A percentile compares a stretch with the other conserved stretches of the same genome.
Conservation (phyloP, 2,888 invertebrate species). For the Drosophila borealis region DNA sequence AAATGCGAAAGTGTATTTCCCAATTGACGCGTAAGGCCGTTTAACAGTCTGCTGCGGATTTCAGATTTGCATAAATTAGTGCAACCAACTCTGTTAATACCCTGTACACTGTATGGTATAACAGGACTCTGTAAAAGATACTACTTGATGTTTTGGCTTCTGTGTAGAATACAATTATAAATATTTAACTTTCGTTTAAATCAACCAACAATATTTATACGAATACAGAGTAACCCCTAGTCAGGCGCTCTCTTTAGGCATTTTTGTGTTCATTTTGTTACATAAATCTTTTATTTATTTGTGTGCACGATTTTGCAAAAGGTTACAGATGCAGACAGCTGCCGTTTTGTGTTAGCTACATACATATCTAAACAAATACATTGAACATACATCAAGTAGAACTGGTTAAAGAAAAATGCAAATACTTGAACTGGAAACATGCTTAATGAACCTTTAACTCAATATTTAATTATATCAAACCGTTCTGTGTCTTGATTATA, state of each 20-base stretch:
- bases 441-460: background rate
- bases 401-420: constrained; percentile 9
- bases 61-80: constrained; percentile 61
- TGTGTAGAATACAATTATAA: too few relatives aligned
- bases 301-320: constrained; percentile 21
- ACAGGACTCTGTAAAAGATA: too few relatives aligned
- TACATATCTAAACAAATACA: constrained; percentile 2
- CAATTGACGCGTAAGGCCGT: constrained; percentile 73
- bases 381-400: constrained; percentile 5
- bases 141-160: too few relatives aligned
- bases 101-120: background rate
- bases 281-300: constrained; percentile 51
- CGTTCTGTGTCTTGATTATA: too few relatives aligned
- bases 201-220: too few relatives aligned
- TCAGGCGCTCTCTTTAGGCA: background rate
- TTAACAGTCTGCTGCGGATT: constrained; percentile 71
- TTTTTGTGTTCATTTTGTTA: constrained; percentile 25
- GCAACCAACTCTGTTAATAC: constrained; percentile 8
- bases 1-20: constrained; percentile 46
- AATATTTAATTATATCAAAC: too few relatives aligned
- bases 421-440: background rate
- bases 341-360: constrained; percentile 14
- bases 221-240: background rate
- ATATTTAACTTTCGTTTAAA: too few relatives aligned
- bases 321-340: constrained; percentile 40